Evolutionary conservation across 1,140 invertebrate genomes (phyloP).

Genomic region (Leptopilina clavipes): DNA sequence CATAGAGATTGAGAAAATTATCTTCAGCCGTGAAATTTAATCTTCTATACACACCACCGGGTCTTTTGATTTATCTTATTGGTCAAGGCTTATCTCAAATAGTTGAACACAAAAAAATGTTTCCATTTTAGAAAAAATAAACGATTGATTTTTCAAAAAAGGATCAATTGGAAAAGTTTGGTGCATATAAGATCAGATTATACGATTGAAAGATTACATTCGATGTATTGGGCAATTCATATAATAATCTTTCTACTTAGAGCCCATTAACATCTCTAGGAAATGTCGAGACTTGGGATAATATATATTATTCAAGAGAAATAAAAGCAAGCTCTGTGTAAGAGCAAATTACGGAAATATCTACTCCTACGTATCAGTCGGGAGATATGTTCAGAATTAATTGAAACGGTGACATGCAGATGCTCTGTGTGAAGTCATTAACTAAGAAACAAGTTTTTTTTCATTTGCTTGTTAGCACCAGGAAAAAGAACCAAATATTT

Average conservation of each 20-base stretch:
- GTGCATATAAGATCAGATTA: not conserved
- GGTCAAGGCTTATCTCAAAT: too few species aligned
- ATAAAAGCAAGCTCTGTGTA: slow-evolving; percentile 32
- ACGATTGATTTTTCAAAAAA: not conserved
- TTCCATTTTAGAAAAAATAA: not conserved
- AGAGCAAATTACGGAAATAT: slow-evolving; percentile 32
- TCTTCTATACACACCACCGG: not conserved
- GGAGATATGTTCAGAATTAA: slow-evolving; percentile 23
- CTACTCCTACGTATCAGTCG: slow-evolving; percentile 26
- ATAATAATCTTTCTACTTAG: slow-evolving; percentile 31
- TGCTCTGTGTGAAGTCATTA: slow-evolving; percentile 18
- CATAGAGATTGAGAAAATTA: not conserved
- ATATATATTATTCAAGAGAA: not conserved
- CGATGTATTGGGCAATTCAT: slow-evolving; percentile 12
- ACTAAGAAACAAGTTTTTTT: slow-evolving; percentile 10
- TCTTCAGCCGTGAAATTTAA: not conserved
- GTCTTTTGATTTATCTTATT: too few species aligned
- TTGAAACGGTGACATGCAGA: slow-evolving; percentile 24
- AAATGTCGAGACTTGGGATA: slow-evolving; percentile 23
- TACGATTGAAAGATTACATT: not conserved
- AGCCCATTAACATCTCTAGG: slow-evolving; percentile 24
- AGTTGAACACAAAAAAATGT: not conserved
- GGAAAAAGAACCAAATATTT: too few species aligned
- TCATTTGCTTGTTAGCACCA: slow-evolving; percentile 6
- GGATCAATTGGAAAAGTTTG: too few species aligned